Conservation (phyloP, 2,888 invertebrate genomes). For the Schrankia costaestrigalis region DNA sequence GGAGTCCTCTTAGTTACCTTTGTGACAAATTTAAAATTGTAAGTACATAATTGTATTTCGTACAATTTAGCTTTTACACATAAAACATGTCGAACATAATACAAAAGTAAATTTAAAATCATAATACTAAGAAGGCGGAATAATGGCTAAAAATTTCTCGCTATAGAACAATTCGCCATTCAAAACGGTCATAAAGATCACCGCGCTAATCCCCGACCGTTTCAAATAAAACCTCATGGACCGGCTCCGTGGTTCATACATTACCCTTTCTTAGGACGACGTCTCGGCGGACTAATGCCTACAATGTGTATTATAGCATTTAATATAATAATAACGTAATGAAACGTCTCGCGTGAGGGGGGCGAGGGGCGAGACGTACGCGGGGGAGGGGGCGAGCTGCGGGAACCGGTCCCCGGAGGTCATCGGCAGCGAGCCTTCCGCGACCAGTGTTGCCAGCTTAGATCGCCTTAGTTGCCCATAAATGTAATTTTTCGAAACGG, state of each 20-base stretch:
- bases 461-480: constrained; percentile 51
- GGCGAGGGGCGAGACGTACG: constrained; percentile 27
- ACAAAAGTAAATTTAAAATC: constrained; percentile 27
- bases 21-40: no score
- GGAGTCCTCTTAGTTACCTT: no score
- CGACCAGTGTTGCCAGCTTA: constrained; percentile 68
- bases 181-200: constrained; percentile 59
- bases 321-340: constrained; percentile 81
- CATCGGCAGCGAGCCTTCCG: constrained; percentile 79
- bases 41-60: no score
- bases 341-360: constrained; percentile 67
- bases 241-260: constrained; percentile 48
- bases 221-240: constrained; percentile 57
- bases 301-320: constrained; percentile 80
- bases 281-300: constrained; percentile 71
- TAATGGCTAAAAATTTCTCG: constrained; percentile 40
- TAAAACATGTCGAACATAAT: constrained; percentile 41
- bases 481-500: constrained; percentile 55
- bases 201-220: constrained; percentile 52
- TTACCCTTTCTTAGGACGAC: constrained; percentile 64
- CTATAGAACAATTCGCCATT: constrained; percentile 60
- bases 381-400: constrained; percentile 41
- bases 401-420: constrained; percentile 77
- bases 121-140: constrained; percentile 44
- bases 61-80: constrained; percentile 24